A percentile compares a stretch with the other conserved stretches of the same genome.
phyloP scores from a whole-genome alignment of 2,888 invertebrate genomes.

The Amphiduros pacificus region DNA sequence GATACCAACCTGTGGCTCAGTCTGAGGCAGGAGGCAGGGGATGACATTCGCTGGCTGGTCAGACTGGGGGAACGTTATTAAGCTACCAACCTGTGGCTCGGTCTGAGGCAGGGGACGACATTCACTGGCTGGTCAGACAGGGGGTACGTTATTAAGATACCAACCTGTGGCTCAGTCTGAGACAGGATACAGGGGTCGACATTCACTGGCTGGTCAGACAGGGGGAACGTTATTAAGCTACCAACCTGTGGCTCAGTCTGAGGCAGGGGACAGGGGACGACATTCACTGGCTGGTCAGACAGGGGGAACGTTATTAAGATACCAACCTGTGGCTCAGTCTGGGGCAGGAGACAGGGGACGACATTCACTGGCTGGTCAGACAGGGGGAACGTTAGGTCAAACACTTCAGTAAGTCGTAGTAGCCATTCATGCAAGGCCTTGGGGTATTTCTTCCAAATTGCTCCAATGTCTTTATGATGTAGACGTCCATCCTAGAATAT shows the following conservation, averaged over 20 bases:
- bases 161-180: too few species aligned
- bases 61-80: too few species aligned
- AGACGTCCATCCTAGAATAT: slow-evolving; percentile 52
- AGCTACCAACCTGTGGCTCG: too few species aligned
- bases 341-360: slow-evolving; percentile 54
- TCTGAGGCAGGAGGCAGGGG: too few species aligned
- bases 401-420: slow-evolving; percentile 54
- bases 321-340: slow-evolving; percentile 44
- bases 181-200: too few species aligned
- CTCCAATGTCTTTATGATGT: slow-evolving; percentile 41
- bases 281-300: slow-evolving; percentile 6
- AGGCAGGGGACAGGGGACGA: slow-evolving; percentile 14
- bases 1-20: too few species aligned
- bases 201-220: too few species aligned
- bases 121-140: too few species aligned
- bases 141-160: too few species aligned
- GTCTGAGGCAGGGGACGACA: too few species aligned
- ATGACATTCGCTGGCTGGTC: too few species aligned
- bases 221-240: too few species aligned
- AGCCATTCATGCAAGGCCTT: slow-evolving; percentile 52
- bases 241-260: slow-evolving; percentile 11
- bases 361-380: slow-evolving; percentile 43
- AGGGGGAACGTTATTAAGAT: slow-evolving; percentile 55
- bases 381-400: slow-evolving; percentile 55
- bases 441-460: slow-evolving; percentile 50